Base-by-base conservation (phyloP, 2,888 invertebrate species). In the Calliscelio sp. region DNA sequence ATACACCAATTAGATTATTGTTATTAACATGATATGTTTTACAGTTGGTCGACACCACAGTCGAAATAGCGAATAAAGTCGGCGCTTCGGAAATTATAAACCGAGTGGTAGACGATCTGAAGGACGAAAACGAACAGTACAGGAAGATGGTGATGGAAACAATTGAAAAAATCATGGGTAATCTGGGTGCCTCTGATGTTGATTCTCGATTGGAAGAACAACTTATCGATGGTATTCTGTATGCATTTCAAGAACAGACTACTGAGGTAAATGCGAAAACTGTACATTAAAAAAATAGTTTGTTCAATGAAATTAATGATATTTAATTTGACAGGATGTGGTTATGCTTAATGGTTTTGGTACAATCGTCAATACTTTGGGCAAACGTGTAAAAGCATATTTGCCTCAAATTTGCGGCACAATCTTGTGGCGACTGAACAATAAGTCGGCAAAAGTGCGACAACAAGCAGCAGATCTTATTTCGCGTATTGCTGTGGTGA, bases 61-160 rank as follows among this genome's bases (percentile, higher is more conserved):
- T 99, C 0, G 99, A 99, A 94, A 99, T 99, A 85, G 99, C 99
- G 7, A 99, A 99, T 93, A 99, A 99, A 95, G 99, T 99, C 70
- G 99, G 99, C n/a, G 98, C 99, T 4, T 98, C 99, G 0, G 99
- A 99, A 94, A 99, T 99, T 85, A 98, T 99, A 82, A 98, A 98
- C 93, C 95, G 99, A 85, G 98, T 99, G 55, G 99, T 99, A 0
- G 99, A 99, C 90, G 99, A 99, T 94, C 94, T 99, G 77, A 99
- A 99, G 94, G 99, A 99, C 92, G 99, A 99, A 93, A 99, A 99
- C 92, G 99, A 99, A 93, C 99, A 99, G 92, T 99, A 99, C 93
- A 95, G 99, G 83, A 99, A 99, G 94, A 99, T 99, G 99, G 99
- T 99, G 2, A 99, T 99, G 99, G 99, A 99, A 93, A 99, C 99